Percentiles rank a stretch among this genome's conserved stretches.
Evolutionary conservation across 2,113 vertebrate species (phyloP).

Genomic region (Nymphicus hollandicus): DNA sequence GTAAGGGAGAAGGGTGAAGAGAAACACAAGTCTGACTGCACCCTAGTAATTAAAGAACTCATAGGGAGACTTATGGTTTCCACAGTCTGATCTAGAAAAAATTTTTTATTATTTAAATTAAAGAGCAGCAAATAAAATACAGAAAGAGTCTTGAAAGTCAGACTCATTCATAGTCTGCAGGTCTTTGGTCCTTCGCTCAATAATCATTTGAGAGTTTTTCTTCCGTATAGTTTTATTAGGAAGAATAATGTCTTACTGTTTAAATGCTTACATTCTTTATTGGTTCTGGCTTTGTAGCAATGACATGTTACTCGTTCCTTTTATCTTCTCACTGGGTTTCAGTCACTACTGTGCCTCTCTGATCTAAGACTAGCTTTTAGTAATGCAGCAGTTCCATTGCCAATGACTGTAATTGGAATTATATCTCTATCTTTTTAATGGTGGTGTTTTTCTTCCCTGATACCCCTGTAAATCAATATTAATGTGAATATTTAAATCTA

Average conservation of each 20-base stretch:
- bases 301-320: not conserved
- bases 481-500: constrained; percentile 50
- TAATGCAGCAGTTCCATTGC: constrained; percentile 11
- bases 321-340: not conserved
- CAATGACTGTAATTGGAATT: constrained; percentile 28
- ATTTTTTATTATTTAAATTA: not conserved
- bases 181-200: not conserved
- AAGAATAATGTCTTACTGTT: not conserved
- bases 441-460: constrained; percentile 47
- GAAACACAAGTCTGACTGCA: not conserved
- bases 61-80: not conserved
- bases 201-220: not conserved
- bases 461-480: constrained; percentile 45
- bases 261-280: constrained; percentile 3
- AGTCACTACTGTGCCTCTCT: constrained; percentile 5
- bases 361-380: constrained; percentile 27
- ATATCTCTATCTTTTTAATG: constrained; percentile 42
- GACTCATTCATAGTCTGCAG: not conserved
- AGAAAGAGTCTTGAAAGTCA: not conserved
- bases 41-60: not conserved
- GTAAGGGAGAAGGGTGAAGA: not conserved
- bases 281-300: not conserved
- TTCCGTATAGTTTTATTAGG: not conserved
- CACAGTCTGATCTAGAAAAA: not conserved
- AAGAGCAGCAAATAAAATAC: not conserved